Conservation (phyloP, 2,113 vertebrate species). For the Aspiorhynchus laticeps region DNA sequence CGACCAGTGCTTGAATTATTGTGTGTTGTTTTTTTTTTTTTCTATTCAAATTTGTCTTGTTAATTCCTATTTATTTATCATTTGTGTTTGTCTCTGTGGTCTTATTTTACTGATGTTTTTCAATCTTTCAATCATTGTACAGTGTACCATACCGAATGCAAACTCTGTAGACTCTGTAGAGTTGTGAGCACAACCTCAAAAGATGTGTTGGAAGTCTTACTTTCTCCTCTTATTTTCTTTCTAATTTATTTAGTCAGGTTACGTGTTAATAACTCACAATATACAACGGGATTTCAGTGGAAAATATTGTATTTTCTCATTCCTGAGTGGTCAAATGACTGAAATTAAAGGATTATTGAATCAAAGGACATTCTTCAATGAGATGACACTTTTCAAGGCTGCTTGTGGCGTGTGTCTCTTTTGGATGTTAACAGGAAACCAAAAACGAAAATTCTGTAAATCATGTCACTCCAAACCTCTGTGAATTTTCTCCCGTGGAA, state of each 20-base stretch:
- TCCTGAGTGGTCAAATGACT: constrained; percentile 23
- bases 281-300: neutral
- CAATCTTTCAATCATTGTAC: constrained; percentile 36
- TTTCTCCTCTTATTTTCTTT: constrained; percentile 22
- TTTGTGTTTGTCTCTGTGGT: constrained; percentile 20
- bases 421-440: neutral
- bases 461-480: neutral
- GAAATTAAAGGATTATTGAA: constrained; percentile 36
- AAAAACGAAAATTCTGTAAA: neutral
- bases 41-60: neutral
- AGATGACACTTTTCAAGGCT: neutral
- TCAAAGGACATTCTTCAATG: neutral
- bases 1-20: neutral
- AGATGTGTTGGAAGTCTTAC: constrained; percentile 1
- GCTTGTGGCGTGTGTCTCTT: neutral
- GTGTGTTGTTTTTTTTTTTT: neutral
- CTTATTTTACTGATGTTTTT: constrained; percentile 21
- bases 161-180: constrained; percentile 19
- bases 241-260: constrained; percentile 26
- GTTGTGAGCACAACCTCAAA: constrained; percentile 9
- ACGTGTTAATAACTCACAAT: neutral
- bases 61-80: constrained; percentile 38
- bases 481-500: neutral
- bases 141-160: constrained; percentile 41
- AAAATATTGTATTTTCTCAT: constrained; percentile 33